phyloP scores from a whole-genome alignment of 30 jellyfish, hydroid and myxozoan species.

The Haliclystus octoradiatus region DNA sequence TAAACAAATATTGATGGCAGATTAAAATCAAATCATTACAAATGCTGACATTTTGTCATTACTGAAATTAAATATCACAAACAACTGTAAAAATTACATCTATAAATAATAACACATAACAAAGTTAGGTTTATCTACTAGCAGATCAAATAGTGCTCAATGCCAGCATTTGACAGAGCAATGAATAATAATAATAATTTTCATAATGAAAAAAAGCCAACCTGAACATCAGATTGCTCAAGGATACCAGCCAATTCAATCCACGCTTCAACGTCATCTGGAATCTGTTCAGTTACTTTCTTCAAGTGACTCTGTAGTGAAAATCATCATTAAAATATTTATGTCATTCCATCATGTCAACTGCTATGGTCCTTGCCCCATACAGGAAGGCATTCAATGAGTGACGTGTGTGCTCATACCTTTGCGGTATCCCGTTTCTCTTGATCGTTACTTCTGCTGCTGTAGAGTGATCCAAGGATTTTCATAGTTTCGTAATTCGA shows the following conservation, averaged over 20 bases:
- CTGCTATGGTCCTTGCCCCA: neutral
- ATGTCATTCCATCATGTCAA: neutral
- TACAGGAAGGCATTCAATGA: neutral
- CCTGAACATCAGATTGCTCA: constrained; percentile 94
- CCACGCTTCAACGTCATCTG: constrained; percentile 99
- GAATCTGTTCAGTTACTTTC: constrained; percentile 92
- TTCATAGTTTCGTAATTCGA: constrained; percentile 87
- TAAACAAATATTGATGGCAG: too few species aligned
- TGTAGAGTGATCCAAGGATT: constrained; percentile 79
- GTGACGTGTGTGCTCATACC: constrained; percentile 27
- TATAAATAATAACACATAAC: too few species aligned
- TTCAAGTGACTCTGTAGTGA: constrained; percentile 64
- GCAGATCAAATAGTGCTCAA: too few species aligned
- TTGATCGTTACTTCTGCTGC: constrained; percentile 69
- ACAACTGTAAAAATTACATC: too few species aligned
- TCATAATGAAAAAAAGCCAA: too few species aligned
- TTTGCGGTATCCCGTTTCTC: constrained; percentile 84
- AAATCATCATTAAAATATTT: neutral
- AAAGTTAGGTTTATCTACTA: too few species aligned
- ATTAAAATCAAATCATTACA: too few species aligned
- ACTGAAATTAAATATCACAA: too few species aligned
- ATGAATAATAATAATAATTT: too few species aligned
- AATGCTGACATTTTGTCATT: too few species aligned
- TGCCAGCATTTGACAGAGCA: too few species aligned
- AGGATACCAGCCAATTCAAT: constrained; percentile 92